phyloP scores from a whole-genome alignment of 2,797 vertebrate species.

The Lepus oiostolus region DNA sequence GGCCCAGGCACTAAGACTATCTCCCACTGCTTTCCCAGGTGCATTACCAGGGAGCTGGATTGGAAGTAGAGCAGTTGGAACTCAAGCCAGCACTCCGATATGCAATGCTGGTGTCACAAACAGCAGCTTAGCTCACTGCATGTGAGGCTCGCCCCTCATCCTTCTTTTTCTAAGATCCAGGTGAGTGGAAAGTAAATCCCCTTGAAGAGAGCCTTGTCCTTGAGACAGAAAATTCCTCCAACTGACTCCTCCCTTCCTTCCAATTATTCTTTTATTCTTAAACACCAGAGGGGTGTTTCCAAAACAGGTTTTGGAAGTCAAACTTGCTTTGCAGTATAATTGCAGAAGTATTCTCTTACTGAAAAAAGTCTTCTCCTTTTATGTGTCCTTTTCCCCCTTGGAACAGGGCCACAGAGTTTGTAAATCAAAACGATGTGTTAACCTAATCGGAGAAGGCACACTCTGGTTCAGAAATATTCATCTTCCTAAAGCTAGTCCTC shows the following conservation, averaged over 20 bases:
- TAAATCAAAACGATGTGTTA: conserved; percentile 48
- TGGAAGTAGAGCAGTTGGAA: no score
- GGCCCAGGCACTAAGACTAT: no score
- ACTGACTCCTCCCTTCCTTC: not conserved
- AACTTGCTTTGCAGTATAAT: conserved; percentile 37
- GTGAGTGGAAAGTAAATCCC: not conserved
- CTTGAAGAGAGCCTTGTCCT: not conserved
- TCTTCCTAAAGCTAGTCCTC: not conserved
- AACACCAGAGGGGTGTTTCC: not conserved
- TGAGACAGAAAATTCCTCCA: not conserved
- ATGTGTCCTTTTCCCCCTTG: not conserved
- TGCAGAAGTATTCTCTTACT: conserved; percentile 39
- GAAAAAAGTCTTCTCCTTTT: conserved; percentile 4
- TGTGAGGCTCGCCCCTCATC: no score
- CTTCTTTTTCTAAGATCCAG: not conserved
- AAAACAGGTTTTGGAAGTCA: conserved; percentile 6
- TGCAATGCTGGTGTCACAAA: no score
- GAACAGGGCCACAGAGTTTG: not conserved
- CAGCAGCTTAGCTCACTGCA: no score
- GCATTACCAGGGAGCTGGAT: no score
- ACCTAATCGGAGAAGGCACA: not conserved
- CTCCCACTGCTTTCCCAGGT: no score
- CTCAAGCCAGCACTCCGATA: no score
- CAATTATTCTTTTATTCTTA: not conserved
- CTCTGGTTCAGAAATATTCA: conserved; percentile 7